Evolutionary conservation across 2,888 invertebrate species (phyloP).

Genomic region (Vesta saturnalis): DNA sequence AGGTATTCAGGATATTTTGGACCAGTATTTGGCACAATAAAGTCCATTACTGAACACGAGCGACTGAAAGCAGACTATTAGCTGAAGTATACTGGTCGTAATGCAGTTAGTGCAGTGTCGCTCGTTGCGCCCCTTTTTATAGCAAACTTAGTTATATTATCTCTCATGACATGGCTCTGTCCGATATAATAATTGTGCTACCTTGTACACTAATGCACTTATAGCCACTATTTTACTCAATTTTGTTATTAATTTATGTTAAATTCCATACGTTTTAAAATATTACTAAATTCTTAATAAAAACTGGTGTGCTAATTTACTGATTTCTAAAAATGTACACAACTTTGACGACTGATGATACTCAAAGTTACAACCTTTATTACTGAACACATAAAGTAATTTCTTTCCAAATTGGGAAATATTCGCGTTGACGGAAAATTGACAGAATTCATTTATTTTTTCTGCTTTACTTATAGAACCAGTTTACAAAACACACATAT

Average conservation of each 20-base stretch:
- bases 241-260: slow-evolving; percentile 44
- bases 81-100: slow-evolving; percentile 60
- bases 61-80: slow-evolving; percentile 61
- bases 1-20: slow-evolving; percentile 42
- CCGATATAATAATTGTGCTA: slow-evolving; percentile 42
- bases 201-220: slow-evolving; percentile 40
- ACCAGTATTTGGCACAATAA: slow-evolving; percentile 55
- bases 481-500: not conserved
- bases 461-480: not conserved
- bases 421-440: not conserved
- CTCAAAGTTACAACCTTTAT: not conserved
- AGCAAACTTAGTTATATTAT: slow-evolving; percentile 58
- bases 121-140: slow-evolving; percentile 56
- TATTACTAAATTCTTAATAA: too few species aligned
- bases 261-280: not conserved
- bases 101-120: slow-evolving; percentile 56
- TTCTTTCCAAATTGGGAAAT: slow-evolving; percentile 1
- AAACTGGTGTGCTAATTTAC: too few species aligned
- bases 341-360: not conserved
- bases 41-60: slow-evolving; percentile 58
- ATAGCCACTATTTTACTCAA: slow-evolving; percentile 43
- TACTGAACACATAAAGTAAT: slow-evolving; percentile 1
- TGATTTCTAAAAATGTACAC: not conserved
- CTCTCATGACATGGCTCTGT: slow-evolving; percentile 42
- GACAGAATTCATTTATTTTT: not conserved